Conservation (phyloP, 2,888 invertebrate genomes). For the Oligia latruncula region DNA sequence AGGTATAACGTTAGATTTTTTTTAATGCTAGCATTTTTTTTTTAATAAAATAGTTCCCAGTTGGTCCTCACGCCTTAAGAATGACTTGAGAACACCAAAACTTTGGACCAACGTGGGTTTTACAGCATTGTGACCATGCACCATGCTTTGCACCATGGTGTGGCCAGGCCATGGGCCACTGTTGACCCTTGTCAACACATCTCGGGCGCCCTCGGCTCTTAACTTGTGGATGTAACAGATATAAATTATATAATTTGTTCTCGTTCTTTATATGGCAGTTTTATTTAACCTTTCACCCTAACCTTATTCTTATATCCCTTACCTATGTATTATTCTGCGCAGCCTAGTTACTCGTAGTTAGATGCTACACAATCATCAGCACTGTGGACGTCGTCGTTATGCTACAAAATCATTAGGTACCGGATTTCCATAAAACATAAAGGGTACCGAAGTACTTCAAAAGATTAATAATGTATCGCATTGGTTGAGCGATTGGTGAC, state of each 20-base stretch:
- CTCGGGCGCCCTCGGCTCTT: conserved; percentile 70
- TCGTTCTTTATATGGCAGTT: conserved; percentile 79
- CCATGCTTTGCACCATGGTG: background rate
- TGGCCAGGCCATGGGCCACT: background rate
- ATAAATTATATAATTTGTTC: conserved; percentile 87
- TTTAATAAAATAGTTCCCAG: background rate
- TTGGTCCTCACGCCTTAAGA: conserved; percentile 10
- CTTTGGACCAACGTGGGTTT: conserved; percentile 5
- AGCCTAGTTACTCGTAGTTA: background rate
- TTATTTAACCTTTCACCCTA: conserved; percentile 32
- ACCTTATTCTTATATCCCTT: background rate
- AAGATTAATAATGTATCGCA: background rate
- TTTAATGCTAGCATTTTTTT: no score
- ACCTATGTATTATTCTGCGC: background rate
- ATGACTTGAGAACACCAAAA: conserved; percentile 11
- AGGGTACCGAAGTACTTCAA: background rate
- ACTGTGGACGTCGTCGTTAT: background rate
- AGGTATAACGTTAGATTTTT: background rate
- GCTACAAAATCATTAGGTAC: background rate
- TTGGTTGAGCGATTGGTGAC: no score
- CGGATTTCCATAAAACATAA: background rate
- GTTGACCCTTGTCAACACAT: conserved; percentile 55
- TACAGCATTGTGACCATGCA: background rate
- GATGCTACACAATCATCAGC: background rate
- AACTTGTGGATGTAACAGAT: conserved; percentile 84